phyloP scores from a whole-genome alignment of 2,113 vertebrate genomes.

The Ptilonorhynchus violaceus region DNA sequence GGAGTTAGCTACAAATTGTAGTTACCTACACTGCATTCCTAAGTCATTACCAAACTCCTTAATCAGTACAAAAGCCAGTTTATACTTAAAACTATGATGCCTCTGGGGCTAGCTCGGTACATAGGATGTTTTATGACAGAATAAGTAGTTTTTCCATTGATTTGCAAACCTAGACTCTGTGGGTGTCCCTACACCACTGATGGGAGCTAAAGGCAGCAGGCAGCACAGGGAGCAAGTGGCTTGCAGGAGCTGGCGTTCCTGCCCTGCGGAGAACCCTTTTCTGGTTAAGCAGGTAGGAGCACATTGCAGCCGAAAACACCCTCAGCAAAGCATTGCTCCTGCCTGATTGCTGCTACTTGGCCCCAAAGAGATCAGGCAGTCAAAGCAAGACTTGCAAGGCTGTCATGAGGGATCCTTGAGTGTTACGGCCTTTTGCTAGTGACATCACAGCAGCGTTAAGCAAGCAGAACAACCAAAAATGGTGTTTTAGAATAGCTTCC shows the following conservation, averaged over 20 bases:
- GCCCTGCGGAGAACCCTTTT: accelerated
- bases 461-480: not conserved
- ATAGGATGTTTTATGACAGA: not conserved
- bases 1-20: not conserved
- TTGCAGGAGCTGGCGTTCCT: accelerated
- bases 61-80: not conserved
- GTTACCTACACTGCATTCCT: not conserved
- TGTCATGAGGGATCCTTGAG: not conserved
- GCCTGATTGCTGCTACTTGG: not conserved
- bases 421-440: not conserved
- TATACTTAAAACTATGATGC: not conserved
- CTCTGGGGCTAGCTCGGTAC: not conserved
- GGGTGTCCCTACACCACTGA: not conserved
- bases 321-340: not conserved
- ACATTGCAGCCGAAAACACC: not conserved
- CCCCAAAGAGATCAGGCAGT: not conserved
- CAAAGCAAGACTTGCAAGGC: not conserved
- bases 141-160: not conserved
- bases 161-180: not conserved
- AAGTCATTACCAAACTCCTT: not conserved
- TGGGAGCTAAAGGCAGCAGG: not conserved
- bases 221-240: accelerated
- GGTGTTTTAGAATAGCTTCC: not conserved
- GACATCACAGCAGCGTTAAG: not conserved
- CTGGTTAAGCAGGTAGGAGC: not conserved